Conservation (phyloP, 2,797 vertebrate species). For the Pseudocheirus occidentalis region DNA sequence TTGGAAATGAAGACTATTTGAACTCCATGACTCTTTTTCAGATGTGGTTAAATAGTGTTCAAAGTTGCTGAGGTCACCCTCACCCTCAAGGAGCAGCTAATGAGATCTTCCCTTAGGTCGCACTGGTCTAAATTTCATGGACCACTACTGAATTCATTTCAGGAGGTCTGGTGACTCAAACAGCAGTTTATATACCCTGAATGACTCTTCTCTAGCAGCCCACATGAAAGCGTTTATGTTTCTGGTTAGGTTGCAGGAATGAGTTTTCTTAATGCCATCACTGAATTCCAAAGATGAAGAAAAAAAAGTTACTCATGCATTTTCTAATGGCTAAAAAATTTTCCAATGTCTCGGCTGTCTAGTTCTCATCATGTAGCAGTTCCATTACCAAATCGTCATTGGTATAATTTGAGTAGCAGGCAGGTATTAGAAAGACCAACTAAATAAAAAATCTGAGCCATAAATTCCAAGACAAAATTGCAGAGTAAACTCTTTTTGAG, state of each 20-base stretch:
- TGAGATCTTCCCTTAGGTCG: slow-evolving; percentile 56
- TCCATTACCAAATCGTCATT: slow-evolving; percentile 71
- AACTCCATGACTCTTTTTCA: slow-evolving; percentile 67
- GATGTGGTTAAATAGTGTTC: slow-evolving; percentile 72
- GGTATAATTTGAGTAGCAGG: slow-evolving; percentile 64
- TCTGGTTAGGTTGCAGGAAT: slow-evolving; percentile 66
- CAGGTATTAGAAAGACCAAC: slow-evolving; percentile 61
- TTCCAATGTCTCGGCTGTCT: slow-evolving; percentile 74
- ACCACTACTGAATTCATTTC: slow-evolving; percentile 54
- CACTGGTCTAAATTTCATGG: slow-evolving; percentile 60
- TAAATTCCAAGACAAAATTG: slow-evolving; percentile 53
- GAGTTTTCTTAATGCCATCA: slow-evolving; percentile 78
- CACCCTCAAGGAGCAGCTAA: slow-evolving; percentile 61
- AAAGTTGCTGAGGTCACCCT: slow-evolving; percentile 25
- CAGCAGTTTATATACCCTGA: slow-evolving; percentile 53
- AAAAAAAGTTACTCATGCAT: slow-evolving; percentile 77
- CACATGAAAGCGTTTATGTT: slow-evolving; percentile 58
- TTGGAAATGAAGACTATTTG: slow-evolving; percentile 71
- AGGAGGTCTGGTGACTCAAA: slow-evolving; percentile 66
- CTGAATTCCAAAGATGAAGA: slow-evolving; percentile 72
- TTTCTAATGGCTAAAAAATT: slow-evolving; percentile 76
- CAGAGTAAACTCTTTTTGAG: slow-evolving; percentile 43
- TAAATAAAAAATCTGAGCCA: slow-evolving; percentile 68
- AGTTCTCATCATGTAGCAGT: slow-evolving; percentile 69
- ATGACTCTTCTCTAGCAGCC: slow-evolving; percentile 39